Evolutionary conservation across 2,888 invertebrate genomes (phyloP).

Genomic region (Orgyia antiqua): DNA sequence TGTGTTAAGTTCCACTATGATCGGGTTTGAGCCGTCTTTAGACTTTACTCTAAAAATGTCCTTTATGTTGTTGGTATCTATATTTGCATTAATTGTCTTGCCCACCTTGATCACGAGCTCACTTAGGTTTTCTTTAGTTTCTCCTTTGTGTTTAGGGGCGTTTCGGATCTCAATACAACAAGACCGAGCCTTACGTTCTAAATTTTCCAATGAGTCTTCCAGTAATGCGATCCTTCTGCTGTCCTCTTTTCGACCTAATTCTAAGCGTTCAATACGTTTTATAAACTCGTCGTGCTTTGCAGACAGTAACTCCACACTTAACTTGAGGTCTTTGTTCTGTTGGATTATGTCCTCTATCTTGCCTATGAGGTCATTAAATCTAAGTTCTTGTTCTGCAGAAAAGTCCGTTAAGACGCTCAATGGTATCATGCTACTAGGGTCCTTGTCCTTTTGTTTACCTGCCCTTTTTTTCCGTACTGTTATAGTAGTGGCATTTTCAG

Average conservation of each 20-base stretch:
- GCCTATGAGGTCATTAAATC: not conserved
- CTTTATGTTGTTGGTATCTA: conserved; percentile 1
- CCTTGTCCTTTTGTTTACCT: no score
- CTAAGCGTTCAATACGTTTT: not conserved
- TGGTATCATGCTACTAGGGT: no score
- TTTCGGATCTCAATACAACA: not conserved
- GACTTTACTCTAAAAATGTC: conserved; percentile 12
- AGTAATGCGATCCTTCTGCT: not conserved
- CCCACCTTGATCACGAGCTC: not conserved
- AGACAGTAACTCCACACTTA: not conserved
- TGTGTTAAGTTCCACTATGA: conserved; percentile 13
- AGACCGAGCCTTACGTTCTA: not conserved
- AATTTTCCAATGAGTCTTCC: not conserved
- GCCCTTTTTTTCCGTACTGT: no score
- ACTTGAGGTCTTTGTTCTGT: not conserved
- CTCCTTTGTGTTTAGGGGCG: not conserved
- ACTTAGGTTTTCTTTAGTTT: not conserved
- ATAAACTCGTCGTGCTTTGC: not conserved
- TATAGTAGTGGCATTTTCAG: no score
- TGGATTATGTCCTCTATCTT: not conserved
- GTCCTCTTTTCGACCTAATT: not conserved
- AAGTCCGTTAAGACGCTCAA: no score
- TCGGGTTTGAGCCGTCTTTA: conserved; percentile 9
- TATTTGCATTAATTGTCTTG: not conserved
- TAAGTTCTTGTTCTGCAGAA: not conserved